Base-by-base conservation (phyloP, 2,888 invertebrate genomes). In the Pedicia rivosa region DNA sequence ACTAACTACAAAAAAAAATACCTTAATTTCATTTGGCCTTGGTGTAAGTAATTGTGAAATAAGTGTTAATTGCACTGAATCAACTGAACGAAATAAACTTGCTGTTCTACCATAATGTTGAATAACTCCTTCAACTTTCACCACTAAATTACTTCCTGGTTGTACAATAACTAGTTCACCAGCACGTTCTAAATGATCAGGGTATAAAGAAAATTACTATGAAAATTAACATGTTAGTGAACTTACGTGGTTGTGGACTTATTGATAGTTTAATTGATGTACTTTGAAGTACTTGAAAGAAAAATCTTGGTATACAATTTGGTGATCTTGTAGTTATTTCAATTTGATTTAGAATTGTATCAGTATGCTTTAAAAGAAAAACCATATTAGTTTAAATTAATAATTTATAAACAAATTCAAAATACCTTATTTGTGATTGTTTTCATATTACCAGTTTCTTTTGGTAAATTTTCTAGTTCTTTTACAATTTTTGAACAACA, bases 91-190 rank as follows among this genome's bases (percentile, higher is more conserved):
- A 53, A 75, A 82, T 9, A 78, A 56, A 5, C 78, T 75, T 5
- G 76, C 73, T 40, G 66, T 64, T 44, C 67, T 68, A 16, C 75
- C 78, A 35, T 55, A 57, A 46, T 78, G 78, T 48, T 81, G 78
- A 33, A 92, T 71, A 2, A 95, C 90, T 1, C 94, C 94, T 61
- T 94, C 94, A 3, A 94, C 83, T 65, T 90, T 91, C 16, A 94
- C 72, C 2, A 91, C 87, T 40, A 94, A 68, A 46, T 87, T 81
- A 46, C 87, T 82, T 37, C 83, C 81, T 28, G 78, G 74, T 41
- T 82, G 81, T 25, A 92, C 77, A 43, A 79, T 70, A 33, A 91
- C 80, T 32, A 82, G 82, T 47, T 94, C 92, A 2, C 82, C 81
- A 42, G 78, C 68, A 26, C n/a, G n/a, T n/a, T n/a, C n/a, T n/a